phyloP scores from a whole-genome alignment of 2,113 vertebrate species.

The Actinemys pallida region DNA sequence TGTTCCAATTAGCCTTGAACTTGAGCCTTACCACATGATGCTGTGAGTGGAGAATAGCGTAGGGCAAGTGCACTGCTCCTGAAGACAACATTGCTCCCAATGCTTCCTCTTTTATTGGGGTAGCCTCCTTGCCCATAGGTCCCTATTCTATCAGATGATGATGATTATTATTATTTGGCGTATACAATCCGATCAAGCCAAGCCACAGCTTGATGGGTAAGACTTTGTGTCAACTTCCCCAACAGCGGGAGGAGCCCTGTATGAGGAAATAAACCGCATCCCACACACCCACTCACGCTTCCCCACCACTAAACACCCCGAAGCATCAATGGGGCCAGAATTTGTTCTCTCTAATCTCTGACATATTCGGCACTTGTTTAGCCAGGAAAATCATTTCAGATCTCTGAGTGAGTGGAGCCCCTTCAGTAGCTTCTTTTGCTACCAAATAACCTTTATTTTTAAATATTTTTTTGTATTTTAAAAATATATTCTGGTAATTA shows the following conservation, averaged over 20 bases:
- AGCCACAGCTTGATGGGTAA: too few species aligned
- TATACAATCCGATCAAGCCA: too few species aligned
- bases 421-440: constrained; percentile 4
- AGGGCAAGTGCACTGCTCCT: background rate
- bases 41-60: background rate
- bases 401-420: background rate
- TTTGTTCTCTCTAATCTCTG: background rate
- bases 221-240: too few species aligned
- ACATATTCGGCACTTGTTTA: background rate
- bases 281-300: background rate
- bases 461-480: constrained; percentile 18
- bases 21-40: accelerated
- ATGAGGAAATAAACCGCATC: background rate
- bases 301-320: background rate
- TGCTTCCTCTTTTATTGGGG: background rate
- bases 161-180: too few species aligned
- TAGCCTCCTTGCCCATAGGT: background rate
- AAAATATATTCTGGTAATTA: constrained; percentile 44
- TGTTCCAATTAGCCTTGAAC: background rate
- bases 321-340: background rate
- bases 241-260: background rate
- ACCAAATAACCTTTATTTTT: background rate
- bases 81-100: accelerated
- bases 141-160: background rate
- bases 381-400: background rate